Base-by-base conservation (phyloP, 2,113 vertebrate genomes). In the Larimichthys polyactis region DNA sequence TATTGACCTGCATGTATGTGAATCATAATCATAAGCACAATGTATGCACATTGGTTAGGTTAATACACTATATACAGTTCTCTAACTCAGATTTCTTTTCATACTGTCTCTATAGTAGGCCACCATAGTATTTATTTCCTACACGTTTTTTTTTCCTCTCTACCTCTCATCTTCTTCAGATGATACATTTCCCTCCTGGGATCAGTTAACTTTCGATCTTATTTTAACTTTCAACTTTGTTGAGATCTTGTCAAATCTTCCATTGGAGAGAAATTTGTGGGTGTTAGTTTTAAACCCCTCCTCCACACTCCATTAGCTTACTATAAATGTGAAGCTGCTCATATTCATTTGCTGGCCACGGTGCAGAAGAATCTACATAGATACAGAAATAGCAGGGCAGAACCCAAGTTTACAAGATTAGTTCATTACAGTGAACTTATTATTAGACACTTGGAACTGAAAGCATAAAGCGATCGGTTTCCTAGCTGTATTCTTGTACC, bases 221-320 rank as follows among this genome's bases (percentile, higher is more conserved):
- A 36, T 62, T 24, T 46, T 68, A 17, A 36, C 49, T 14, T 49
- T 15, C 3, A 24, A 51, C 51, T 22, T 54, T 11, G 19, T 20
- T 24, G 14, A 57, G 40, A 43, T 63, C 7, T 46, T 0, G 10
- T 57, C n/a, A 3, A 48, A 63, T 4, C 5, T 36, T 73, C 72
- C 54, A 43, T 17, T 29, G 5, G 3, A 63, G n/a, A 7, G 10
- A 10, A 15, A 4, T 24, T 57, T 70, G 10, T 54, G 49, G 19
- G 22, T 76, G 5, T 43, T 40, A 76, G 16, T 82, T 89, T 64
- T 14, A 88, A 40, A 85, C 90, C 87, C 88, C 91, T 91, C 92
- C 87, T 85, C 75, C 66, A 57, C 36, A 44, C 36, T 57, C 15
- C 43, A 57, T 71, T 52, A 54, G 40, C 24, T 55, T 60, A 66